Conservation (phyloP, 2,797 vertebrate genomes). For the Ambastaia sidthimunki region DNA sequence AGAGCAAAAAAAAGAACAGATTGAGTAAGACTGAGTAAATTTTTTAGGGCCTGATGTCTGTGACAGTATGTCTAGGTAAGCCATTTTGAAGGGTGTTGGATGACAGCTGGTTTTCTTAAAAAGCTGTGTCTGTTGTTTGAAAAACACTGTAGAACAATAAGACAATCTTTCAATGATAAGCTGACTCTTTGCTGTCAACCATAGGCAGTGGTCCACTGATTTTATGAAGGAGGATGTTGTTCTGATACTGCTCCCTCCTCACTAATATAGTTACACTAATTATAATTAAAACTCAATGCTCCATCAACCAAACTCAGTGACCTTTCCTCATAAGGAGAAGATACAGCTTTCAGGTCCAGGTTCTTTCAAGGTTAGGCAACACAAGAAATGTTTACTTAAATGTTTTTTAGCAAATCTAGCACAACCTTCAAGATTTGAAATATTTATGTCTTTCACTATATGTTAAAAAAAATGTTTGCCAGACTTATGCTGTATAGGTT, state of each 20-base stretch:
- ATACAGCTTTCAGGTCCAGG: not conserved
- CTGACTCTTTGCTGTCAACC: slow-evolving; percentile 12
- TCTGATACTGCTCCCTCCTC: not conserved
- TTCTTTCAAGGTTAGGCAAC: not conserved
- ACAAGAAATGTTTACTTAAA: not conserved
- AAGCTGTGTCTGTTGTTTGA: slow-evolving; percentile 10
- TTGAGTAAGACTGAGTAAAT: slow-evolving; percentile 2
- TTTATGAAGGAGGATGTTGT: not conserved
- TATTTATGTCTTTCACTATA: too few relatives aligned
- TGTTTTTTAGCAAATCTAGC: too few relatives aligned
- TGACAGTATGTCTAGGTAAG: slow-evolving; percentile 5
- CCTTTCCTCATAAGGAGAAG: not conserved
- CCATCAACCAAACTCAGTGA: not conserved
- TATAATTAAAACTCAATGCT: slow-evolving; percentile 6
- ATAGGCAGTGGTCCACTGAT: not conserved
- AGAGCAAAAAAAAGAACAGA: not conserved
- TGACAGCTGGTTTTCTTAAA: not conserved
- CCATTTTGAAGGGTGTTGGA: not conserved
- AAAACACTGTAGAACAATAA: slow-evolving; percentile 8
- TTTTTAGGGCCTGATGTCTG: slow-evolving; percentile 12
- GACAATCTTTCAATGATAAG: slow-evolving; percentile 9
- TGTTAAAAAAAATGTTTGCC: too few relatives aligned
- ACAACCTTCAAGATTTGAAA: too few relatives aligned
- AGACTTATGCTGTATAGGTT: too few relatives aligned
- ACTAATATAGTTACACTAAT: slow-evolving; percentile 15